These are phyloP conservation scores for Seriola dumerili DNA, from an alignment of 2,113 vertebrate species.

Conservation along the genomic window DNA sequence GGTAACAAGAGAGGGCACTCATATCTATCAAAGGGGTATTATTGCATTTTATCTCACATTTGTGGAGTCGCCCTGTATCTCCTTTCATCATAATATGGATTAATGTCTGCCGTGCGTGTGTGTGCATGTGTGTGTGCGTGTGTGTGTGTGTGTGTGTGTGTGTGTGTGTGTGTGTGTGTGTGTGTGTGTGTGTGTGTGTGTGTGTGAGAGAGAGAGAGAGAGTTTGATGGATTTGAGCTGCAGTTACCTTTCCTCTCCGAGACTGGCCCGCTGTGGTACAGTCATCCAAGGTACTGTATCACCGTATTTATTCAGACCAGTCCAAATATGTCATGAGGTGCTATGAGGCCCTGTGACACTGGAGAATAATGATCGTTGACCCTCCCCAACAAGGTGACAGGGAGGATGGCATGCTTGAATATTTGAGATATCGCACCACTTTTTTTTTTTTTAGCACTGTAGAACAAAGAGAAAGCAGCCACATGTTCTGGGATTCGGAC, in stretches of 20 bases:
- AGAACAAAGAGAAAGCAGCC: conserved; percentile 3
- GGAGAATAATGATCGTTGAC: conserved; percentile 45
- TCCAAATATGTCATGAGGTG: conserved; percentile 35
- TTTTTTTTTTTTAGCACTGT: neutral
- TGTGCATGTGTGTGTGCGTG: conserved; percentile 26
- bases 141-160: conserved; percentile 25
- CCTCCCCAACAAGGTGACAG: conserved; percentile 7
- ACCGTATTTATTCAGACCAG: conserved; percentile 42
- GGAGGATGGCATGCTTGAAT: conserved; percentile 22
- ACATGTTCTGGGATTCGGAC: neutral
- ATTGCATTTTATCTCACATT: conserved; percentile 42
- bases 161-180: conserved; percentile 31
- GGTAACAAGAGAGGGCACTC: conserved; percentile 38
- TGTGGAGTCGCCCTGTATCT: conserved; percentile 20
- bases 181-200: conserved; percentile 26
- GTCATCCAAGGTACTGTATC: conserved; percentile 25
- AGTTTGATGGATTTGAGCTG: conserved; percentile 42
- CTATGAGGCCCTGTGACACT: conserved; percentile 26
- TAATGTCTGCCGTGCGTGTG: conserved; percentile 36
- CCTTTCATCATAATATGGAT: conserved; percentile 40
- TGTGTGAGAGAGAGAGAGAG: neutral
- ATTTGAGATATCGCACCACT: neutral
- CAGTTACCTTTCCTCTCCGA: conserved; percentile 33
- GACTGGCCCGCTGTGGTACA: conserved; percentile 47
- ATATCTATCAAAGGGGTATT: conserved; percentile 29